These are phyloP conservation scores for Lasius fuliginosus DNA, from an alignment of 2,888 invertebrate species.

Conservation along the genomic window DNA sequence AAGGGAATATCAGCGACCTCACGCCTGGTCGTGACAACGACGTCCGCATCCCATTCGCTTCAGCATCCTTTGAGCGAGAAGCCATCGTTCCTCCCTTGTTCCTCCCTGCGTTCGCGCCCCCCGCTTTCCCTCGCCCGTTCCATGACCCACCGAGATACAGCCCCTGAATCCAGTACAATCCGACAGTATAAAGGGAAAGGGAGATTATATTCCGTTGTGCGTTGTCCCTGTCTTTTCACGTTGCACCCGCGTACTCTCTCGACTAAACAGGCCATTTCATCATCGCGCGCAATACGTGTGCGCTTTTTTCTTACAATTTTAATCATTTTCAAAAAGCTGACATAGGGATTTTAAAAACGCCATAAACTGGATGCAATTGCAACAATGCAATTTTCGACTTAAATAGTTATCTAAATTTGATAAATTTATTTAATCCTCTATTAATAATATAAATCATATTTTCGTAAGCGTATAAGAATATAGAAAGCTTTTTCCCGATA, in stretches of 20 bases:
- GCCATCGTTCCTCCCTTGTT: slow-evolving; percentile 65
- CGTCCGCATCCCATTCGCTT: slow-evolving; percentile 73
- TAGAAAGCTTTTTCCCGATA: slow-evolving; percentile 16
- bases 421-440: background rate
- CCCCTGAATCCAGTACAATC: slow-evolving; percentile 60
- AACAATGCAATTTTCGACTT: background rate
- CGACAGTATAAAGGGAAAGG: slow-evolving; percentile 48
- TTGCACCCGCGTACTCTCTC: slow-evolving; percentile 67
- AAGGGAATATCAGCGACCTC: slow-evolving; percentile 73
- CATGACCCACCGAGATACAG: slow-evolving; percentile 52
- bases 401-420: background rate
- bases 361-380: background rate
- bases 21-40: slow-evolving; percentile 71
- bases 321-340: slow-evolving; percentile 27
- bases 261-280: slow-evolving; percentile 75
- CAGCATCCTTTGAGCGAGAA: slow-evolving; percentile 74
- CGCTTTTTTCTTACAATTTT: slow-evolving; percentile 49
- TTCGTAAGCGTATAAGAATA: background rate
- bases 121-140: slow-evolving; percentile 49
- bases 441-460: background rate
- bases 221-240: slow-evolving; percentile 72
- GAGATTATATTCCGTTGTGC: slow-evolving; percentile 65
- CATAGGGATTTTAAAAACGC: background rate
- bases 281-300: slow-evolving; percentile 41
- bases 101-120: slow-evolving; percentile 67